These are phyloP conservation scores for Pilophorus perplexus DNA, from an alignment of 2,888 invertebrate genomes.

Conservation along the genomic window DNA sequence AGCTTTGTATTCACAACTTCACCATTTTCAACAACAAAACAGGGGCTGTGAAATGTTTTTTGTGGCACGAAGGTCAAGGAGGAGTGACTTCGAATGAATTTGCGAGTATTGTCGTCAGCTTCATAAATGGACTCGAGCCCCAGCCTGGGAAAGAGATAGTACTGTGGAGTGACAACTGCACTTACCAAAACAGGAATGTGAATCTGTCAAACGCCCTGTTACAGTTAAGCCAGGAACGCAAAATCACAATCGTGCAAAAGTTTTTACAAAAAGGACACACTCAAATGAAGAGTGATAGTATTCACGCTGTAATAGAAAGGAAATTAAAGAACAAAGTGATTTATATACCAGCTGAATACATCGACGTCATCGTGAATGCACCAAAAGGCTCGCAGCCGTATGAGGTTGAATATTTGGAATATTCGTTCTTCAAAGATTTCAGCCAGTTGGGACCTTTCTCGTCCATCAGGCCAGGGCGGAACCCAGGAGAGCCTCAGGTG, in stretches of 20 bases:
- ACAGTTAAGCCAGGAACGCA: conserved; percentile 43
- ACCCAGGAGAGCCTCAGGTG: no score
- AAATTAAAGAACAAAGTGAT: no score
- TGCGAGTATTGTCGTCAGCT: conserved; percentile 24
- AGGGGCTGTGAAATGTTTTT: conserved; percentile 58
- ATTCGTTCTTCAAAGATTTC: no score
- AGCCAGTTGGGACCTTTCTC: no score
- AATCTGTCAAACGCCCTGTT: conserved; percentile 49
- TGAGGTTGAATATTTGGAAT: no score
- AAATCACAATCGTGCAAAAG: conserved; percentile 49
- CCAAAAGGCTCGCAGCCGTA: no score
- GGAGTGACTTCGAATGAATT: conserved; percentile 25
- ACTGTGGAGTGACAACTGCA: conserved; percentile 45
- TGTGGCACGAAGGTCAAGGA: conserved; percentile 50
- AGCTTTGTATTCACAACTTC: conserved; percentile 46
- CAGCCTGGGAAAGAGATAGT: conserved; percentile 42
- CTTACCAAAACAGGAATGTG: conserved; percentile 11
- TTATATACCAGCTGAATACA: no score
- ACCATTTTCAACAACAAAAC: conserved; percentile 53
- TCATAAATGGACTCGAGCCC: conserved; percentile 1
- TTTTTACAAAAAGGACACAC: conserved; percentile 49
- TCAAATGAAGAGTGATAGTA: no score
- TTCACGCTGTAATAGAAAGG: no score
- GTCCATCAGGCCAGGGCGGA: no score
- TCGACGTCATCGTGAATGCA: no score